These are phyloP conservation scores for Rhipidura dahli DNA, from an alignment of 2,113 vertebrate genomes.

Conservation along the genomic window DNA sequence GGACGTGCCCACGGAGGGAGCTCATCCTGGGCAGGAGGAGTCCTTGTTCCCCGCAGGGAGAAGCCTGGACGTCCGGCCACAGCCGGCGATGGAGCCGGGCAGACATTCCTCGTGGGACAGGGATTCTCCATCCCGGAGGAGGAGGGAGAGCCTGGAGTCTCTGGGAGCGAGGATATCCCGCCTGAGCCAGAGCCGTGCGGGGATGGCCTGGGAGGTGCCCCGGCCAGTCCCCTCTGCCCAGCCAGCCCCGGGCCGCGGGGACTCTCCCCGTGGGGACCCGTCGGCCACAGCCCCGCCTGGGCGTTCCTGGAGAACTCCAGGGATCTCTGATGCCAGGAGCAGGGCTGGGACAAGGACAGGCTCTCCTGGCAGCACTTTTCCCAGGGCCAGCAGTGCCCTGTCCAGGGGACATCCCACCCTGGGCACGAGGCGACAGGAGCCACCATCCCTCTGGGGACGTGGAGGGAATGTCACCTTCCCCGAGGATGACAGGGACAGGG, in stretches of 20 bases:
- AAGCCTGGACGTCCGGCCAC: neutral
- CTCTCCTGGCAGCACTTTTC: fast-evolving
- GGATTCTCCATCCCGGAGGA: neutral
- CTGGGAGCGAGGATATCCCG: constrained; percentile 19
- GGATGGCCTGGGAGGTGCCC: neutral
- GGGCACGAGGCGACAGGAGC: fast-evolving
- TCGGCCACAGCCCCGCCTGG: fast-evolving
- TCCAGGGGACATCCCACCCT: fast-evolving
- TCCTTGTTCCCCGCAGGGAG: neutral
- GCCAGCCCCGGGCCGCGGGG: fast-evolving
- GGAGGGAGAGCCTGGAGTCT: constrained; percentile 28
- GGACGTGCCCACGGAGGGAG: neutral
- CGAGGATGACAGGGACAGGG: fast-evolving
- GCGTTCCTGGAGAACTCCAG: fast-evolving
- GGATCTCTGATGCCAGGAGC: neutral
- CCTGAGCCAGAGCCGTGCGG: neutral
- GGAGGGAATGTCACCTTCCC: fast-evolving
- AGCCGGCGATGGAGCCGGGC: neutral
- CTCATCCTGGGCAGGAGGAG: neutral
- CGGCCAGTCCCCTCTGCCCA: fast-evolving
- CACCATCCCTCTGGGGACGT: fast-evolving
- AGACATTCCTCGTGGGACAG: neutral
- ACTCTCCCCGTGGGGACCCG: fast-evolving
- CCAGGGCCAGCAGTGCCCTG: too few relatives aligned
- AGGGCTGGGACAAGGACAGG: fast-evolving